A percentile compares a stretch with the other conserved stretches of the same genome.
phyloP scores from a whole-genome alignment of 2,888 invertebrate genomes.

The Troilus luridus region DNA sequence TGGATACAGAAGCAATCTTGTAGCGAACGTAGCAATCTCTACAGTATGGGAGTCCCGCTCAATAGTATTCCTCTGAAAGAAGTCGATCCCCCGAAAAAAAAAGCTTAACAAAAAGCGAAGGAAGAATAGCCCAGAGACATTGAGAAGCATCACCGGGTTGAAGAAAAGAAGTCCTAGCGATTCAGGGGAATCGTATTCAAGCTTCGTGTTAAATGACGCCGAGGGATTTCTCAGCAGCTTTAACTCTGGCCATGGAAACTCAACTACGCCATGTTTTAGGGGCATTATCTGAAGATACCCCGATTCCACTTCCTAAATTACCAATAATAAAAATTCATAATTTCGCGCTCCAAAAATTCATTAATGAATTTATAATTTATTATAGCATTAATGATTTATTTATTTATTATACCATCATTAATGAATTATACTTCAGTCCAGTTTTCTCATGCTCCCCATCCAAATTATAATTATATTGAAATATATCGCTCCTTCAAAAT shows the following conservation, averaged over 20 bases:
- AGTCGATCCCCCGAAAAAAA: not conserved
- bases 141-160: not conserved
- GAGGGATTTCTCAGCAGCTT: not conserved
- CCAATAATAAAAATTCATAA: too few species aligned
- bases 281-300: too few species aligned
- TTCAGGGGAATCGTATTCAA: not conserved
- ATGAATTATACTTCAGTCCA: too few species aligned
- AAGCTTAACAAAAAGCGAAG: conserved; percentile 32
- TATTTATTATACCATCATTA: too few species aligned
- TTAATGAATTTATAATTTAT: too few species aligned
- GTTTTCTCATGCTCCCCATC: too few species aligned
- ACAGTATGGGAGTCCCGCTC: not conserved
- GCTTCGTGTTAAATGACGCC: not conserved
- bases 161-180: not conserved
- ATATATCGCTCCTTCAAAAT: too few species aligned
- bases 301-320: too few species aligned
- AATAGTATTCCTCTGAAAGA: conserved; percentile 1
- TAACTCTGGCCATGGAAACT: not conserved
- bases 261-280: not conserved
- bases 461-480: too few species aligned
- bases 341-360: too few species aligned
- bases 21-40: not conserved
- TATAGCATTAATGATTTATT: too few species aligned
- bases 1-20: not conserved
- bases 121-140: conserved; percentile 21